Conservation (phyloP, 2,797 vertebrate genomes). For the Coregonus ussuriensis region DNA sequence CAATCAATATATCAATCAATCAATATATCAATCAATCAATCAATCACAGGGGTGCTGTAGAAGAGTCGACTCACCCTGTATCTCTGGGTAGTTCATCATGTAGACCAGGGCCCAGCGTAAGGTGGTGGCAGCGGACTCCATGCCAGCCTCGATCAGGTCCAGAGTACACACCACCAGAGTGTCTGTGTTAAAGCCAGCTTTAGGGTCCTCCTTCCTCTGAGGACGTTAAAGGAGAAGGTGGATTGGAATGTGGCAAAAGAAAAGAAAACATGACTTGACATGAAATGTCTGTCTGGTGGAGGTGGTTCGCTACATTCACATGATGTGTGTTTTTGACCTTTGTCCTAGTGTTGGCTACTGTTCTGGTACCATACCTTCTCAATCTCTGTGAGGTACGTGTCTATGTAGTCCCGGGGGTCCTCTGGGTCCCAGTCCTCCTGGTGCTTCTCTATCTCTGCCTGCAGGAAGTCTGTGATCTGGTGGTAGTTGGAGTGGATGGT, state of each 20-base stretch:
- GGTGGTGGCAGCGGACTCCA: conserved; percentile 70
- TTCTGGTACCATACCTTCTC: conserved; percentile 69
- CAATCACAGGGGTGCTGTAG: neutral
- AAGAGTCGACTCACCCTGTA: conserved; percentile 74
- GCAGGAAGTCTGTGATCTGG: conserved; percentile 69
- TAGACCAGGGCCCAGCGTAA: conserved; percentile 81
- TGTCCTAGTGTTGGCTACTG: neutral
- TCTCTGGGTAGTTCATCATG: conserved; percentile 81
- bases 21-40: neutral
- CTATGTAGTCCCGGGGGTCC: conserved; percentile 81
- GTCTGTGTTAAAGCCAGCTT: conserved; percentile 75
- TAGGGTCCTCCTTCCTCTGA: conserved; percentile 67
- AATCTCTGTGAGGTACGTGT: conserved; percentile 79
- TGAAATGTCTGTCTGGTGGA: neutral
- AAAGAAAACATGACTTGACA: neutral
- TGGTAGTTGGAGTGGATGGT: conserved; percentile 71
- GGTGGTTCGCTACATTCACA: neutral
- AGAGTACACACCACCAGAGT: conserved; percentile 64
- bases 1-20: neutral
- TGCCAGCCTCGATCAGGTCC: conserved; percentile 81
- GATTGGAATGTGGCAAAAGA: neutral
- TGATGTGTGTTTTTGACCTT: neutral
- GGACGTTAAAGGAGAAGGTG: too few species aligned
- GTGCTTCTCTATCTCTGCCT: conserved; percentile 71
- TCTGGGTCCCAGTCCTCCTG: conserved; percentile 74